Conservation (phyloP, 2,888 invertebrate genomes). For the Stenodema calcarata region DNA sequence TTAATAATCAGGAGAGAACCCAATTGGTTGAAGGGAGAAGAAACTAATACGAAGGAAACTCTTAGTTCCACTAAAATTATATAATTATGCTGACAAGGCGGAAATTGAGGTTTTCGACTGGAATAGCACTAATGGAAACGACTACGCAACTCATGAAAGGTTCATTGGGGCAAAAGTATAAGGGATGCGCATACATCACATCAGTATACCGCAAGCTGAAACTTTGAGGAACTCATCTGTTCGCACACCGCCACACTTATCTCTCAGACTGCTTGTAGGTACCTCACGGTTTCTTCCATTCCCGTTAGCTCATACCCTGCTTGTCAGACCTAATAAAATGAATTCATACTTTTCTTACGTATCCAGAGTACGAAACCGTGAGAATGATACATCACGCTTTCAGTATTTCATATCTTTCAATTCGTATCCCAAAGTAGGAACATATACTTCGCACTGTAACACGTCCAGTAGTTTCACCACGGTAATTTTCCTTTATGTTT, state of each 20-base stretch:
- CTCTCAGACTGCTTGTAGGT: not conserved
- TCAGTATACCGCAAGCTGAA: slow-evolving; percentile 40
- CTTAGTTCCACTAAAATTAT: not conserved
- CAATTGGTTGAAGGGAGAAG: too few relatives aligned
- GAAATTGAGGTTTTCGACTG: not conserved
- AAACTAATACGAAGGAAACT: too few relatives aligned
- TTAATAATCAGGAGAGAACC: too few relatives aligned
- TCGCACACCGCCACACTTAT: slow-evolving; percentile 4
- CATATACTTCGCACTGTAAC: too few relatives aligned
- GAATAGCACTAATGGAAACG: not conserved
- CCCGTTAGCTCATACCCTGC: not conserved
- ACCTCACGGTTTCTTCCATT: not conserved
- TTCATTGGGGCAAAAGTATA: slow-evolving; percentile 27
- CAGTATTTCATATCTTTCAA: too few relatives aligned
- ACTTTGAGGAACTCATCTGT: slow-evolving; percentile 26
- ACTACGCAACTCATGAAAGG: slow-evolving; percentile 18
- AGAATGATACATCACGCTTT: too few relatives aligned
- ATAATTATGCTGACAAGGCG: not conserved
- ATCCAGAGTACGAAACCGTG: too few relatives aligned
- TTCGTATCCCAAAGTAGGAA: too few relatives aligned
- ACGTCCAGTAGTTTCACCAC: too few relatives aligned
- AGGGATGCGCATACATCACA: slow-evolving; percentile 40
- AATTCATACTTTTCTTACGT: not conserved
- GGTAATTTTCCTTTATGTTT: too few relatives aligned
- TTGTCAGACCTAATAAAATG: not conserved